Conservation (phyloP, 2,113 vertebrate genomes). For the Chionis minor region DNA sequence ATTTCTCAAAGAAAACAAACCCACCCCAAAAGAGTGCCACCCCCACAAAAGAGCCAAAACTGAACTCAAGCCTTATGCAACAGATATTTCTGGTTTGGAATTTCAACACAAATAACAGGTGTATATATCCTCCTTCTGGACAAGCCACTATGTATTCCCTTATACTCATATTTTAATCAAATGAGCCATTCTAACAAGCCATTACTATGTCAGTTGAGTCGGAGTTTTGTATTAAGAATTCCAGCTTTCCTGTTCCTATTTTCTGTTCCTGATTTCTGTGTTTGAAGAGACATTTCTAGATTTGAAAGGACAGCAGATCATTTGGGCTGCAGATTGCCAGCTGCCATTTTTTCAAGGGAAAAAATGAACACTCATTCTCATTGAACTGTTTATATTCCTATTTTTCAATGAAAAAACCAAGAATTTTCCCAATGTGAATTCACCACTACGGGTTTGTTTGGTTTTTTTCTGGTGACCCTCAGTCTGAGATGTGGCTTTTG, state of each 20-base stretch:
- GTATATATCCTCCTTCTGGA: not conserved
- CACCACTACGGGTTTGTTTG: not conserved
- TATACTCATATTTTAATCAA: not conserved
- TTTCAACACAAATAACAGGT: not conserved
- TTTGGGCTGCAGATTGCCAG: not conserved
- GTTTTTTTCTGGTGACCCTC: not conserved
- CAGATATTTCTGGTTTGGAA: not conserved
- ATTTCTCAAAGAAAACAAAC: conserved; percentile 15
- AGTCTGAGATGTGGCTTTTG: not conserved
- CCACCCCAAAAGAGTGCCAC: not conserved
- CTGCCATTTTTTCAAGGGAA: not conserved
- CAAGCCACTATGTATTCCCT: not conserved
- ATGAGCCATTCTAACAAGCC: not conserved
- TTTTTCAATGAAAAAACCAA: not conserved
- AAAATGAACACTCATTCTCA: not conserved
- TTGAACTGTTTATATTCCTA: not conserved
- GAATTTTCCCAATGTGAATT: not conserved
- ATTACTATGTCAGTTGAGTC: not conserved
- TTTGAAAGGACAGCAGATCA: not conserved
- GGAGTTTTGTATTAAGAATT: not conserved
- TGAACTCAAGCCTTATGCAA: not conserved
- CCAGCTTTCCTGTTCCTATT: not conserved
- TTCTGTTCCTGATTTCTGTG: not conserved
- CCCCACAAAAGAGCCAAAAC: not conserved
- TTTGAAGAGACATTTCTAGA: not conserved